Conservation (phyloP, 2,888 invertebrate species). For the Brenthis ino region DNA sequence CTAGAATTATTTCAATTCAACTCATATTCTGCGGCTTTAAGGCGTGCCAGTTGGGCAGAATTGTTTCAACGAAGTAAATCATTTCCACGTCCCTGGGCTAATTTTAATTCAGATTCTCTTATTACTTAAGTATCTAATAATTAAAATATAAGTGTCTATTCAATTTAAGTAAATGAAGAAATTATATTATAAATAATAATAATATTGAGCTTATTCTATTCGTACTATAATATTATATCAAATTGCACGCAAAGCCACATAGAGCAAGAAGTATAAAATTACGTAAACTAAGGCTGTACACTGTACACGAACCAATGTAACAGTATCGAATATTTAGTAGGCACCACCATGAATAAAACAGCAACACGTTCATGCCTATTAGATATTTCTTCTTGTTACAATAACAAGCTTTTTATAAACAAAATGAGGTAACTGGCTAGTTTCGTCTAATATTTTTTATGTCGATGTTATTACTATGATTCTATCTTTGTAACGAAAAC, state of each 20-base stretch:
- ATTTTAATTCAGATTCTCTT: too few relatives aligned
- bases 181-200: too few relatives aligned
- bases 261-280: conserved; percentile 1
- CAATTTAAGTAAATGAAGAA: too few relatives aligned
- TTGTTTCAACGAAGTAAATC: too few relatives aligned
- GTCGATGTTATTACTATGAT: not conserved
- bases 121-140: too few relatives aligned
- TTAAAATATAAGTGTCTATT: too few relatives aligned
- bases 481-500: not conserved
- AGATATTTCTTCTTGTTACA: conserved; percentile 12
- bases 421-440: conserved; percentile 1
- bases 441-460: conserved; percentile 3
- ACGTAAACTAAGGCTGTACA: conserved; percentile 13
- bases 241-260: not conserved
- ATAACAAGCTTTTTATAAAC: conserved; percentile 13
- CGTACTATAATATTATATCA: too few relatives aligned
- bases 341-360: conserved; percentile 6
- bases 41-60: too few relatives aligned
- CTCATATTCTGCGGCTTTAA: too few relatives aligned
- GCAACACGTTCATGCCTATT: conserved; percentile 14
- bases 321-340: conserved; percentile 22
- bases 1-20: too few relatives aligned
- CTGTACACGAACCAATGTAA: conserved; percentile 7
- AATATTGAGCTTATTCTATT: too few relatives aligned
- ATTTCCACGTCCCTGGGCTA: too few relatives aligned